Percentiles rank a stretch among this genome's conserved stretches.
Evolutionary conservation across 2,113 vertebrate genomes (phyloP).

Genomic region (Mirza zaza): DNA sequence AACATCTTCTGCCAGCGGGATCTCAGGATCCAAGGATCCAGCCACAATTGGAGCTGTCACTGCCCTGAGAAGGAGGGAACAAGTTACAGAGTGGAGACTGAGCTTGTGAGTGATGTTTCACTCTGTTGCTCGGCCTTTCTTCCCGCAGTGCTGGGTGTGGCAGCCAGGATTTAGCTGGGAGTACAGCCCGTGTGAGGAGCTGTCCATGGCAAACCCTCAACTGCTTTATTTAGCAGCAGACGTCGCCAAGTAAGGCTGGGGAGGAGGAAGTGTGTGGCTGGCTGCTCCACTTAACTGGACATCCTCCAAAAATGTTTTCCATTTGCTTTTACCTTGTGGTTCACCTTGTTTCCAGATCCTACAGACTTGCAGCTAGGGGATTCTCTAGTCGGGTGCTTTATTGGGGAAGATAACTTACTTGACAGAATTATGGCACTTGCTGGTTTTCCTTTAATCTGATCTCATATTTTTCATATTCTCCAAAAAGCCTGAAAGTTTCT

Average conservation of each 20-base stretch:
- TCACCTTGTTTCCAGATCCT: not conserved
- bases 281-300: not conserved
- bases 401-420: not conserved
- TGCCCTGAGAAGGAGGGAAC: not conserved
- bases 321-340: not conserved
- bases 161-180: not conserved
- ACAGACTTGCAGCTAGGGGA: not conserved
- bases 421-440: not conserved
- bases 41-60: not conserved
- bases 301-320: not conserved
- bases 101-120: not conserved
- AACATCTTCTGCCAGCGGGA: not conserved
- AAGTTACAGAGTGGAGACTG: not conserved
- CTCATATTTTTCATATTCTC: not conserved
- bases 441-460: not conserved
- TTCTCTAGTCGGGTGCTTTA: not conserved
- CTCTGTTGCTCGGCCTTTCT: not conserved
- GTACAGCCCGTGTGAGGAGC: not conserved
- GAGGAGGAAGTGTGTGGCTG: not conserved
- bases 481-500: not conserved
- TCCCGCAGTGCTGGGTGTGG: not conserved
- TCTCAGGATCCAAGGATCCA: not conserved
- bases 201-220: not conserved
- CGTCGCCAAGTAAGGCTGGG: not conserved
- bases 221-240: not conserved